phyloP scores from a whole-genome alignment of 2,888 invertebrate species.

The Galerucella calmariensis region DNA sequence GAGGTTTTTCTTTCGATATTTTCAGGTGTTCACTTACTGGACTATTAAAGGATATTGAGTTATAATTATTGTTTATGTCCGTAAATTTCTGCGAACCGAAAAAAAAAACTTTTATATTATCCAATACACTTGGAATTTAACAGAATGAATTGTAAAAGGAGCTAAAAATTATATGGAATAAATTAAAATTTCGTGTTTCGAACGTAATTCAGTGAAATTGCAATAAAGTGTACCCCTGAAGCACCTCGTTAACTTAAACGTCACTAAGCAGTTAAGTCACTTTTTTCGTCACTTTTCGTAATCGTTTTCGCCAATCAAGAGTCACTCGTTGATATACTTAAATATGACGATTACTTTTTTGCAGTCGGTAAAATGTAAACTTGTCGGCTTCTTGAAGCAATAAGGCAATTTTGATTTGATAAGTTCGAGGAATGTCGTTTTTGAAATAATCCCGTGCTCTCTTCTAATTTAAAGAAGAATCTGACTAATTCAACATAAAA shows the following conservation, averaged over 20 bases:
- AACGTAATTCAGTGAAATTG: neutral
- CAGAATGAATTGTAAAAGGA: neutral
- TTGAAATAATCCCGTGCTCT: slow-evolving; percentile 47
- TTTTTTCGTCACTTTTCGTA: slow-evolving; percentile 38
- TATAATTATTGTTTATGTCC: too few relatives aligned
- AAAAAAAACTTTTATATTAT: neutral
- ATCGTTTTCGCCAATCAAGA: slow-evolving; percentile 35
- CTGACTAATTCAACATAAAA: slow-evolving; percentile 48
- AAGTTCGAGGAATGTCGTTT: slow-evolving; percentile 43
- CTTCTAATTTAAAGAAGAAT: slow-evolving; percentile 49
- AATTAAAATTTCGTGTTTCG: neutral
- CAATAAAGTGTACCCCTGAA: neutral
- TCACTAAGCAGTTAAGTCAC: slow-evolving; percentile 6
- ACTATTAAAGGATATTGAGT: too few relatives aligned
- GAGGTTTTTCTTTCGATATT: too few relatives aligned
- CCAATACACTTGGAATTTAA: neutral
- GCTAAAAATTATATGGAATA: neutral
- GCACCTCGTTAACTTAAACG: slow-evolving; percentile 20
- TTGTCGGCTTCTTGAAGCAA: slow-evolving; percentile 21
- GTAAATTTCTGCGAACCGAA: too few relatives aligned
- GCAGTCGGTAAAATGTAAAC: slow-evolving; percentile 23
- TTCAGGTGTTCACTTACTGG: too few relatives aligned
- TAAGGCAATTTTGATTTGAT: slow-evolving; percentile 47
- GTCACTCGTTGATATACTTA: slow-evolving; percentile 38
- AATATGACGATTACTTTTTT: slow-evolving; percentile 46